Conservation (phyloP, 1,140 invertebrate species). For the Ericerus pela region DNA sequence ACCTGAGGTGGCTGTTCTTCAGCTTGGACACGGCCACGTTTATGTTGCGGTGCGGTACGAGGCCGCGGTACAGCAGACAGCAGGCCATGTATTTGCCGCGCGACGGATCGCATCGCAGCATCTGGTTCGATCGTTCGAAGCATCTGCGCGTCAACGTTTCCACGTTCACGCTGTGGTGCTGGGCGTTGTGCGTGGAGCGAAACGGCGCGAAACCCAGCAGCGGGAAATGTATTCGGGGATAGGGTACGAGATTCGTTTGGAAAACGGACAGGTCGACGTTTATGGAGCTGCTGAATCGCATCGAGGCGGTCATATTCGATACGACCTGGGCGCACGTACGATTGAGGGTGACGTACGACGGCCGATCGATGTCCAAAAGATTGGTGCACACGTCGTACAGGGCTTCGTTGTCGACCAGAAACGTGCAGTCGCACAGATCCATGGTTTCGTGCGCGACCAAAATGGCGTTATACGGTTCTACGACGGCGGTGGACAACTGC, state of each 20-base stretch:
- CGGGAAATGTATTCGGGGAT: slow-evolving; percentile 44
- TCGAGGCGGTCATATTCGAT: slow-evolving; percentile 37
- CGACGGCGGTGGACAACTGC: slow-evolving; percentile 27
- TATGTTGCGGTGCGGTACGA: slow-evolving; percentile 41
- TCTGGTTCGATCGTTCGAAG: accelerated
- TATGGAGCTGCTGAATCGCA: slow-evolving; percentile 45
- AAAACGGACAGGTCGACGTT: slow-evolving; percentile 51
- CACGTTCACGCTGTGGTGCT: slow-evolving; percentile 61
- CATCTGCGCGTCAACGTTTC: slow-evolving; percentile 33
- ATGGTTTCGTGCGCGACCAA: slow-evolving; percentile 47
- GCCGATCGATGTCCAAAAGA: slow-evolving; percentile 39
- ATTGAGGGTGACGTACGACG: slow-evolving; percentile 44
- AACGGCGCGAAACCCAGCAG: slow-evolving; percentile 66
- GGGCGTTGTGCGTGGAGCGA: slow-evolving; percentile 63
- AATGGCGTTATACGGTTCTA: slow-evolving; percentile 51
- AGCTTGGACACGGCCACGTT: slow-evolving; percentile 40
- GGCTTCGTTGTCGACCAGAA: slow-evolving; percentile 49
- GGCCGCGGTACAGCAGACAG: slow-evolving; percentile 40
- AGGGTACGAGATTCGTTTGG: slow-evolving; percentile 49
- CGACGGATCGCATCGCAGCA: too few species aligned
- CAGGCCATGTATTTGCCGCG: slow-evolving; percentile 43
- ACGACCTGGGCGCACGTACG: slow-evolving; percentile 38
- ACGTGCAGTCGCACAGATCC: slow-evolving; percentile 46
- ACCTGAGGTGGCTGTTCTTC: slow-evolving; percentile 31
- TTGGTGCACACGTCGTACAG: slow-evolving; percentile 47